Conservation (phyloP, 2,113 vertebrate genomes). For the Eptatretus burgeri region DNA sequence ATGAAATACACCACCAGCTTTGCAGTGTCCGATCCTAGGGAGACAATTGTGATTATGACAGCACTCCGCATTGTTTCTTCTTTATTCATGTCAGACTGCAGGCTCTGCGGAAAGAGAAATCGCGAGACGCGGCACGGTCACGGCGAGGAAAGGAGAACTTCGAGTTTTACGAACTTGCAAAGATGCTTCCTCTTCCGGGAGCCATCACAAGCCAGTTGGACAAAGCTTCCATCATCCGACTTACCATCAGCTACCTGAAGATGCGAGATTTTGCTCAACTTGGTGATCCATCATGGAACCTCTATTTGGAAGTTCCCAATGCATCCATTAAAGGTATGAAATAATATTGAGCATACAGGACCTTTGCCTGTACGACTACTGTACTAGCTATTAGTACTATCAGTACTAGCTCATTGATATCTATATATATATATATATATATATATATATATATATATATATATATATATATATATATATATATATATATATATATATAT, state of each 20-base stretch:
- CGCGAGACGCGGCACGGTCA: conserved; percentile 52
- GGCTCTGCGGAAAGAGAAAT: conserved; percentile 60
- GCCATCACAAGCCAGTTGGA: conserved; percentile 67
- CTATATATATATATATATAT: no score
- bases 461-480: no score
- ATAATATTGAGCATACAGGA: no score
- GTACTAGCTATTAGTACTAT: no score
- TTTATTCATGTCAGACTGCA: conserved; percentile 23
- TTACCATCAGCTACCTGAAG: conserved; percentile 63
- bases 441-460: no score
- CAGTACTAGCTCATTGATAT: no score
- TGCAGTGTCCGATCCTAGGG: no score
- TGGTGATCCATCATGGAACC: conserved; percentile 43
- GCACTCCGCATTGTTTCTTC: no score
- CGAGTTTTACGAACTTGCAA: conserved; percentile 60
- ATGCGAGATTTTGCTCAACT: conserved; percentile 46
- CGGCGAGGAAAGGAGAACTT: conserved; percentile 59
- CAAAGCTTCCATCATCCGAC: conserved; percentile 54
- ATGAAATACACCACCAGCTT: no score
- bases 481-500: no score
- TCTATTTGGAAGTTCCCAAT: conserved; percentile 25
- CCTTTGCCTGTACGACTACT: no score
- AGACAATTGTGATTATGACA: no score
- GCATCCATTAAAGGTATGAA: conserved; percentile 13
- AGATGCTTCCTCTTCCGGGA: conserved; percentile 46